Evolutionary conservation across 2,888 invertebrate genomes (phyloP).

Genomic region (Phasia obesa): DNA sequence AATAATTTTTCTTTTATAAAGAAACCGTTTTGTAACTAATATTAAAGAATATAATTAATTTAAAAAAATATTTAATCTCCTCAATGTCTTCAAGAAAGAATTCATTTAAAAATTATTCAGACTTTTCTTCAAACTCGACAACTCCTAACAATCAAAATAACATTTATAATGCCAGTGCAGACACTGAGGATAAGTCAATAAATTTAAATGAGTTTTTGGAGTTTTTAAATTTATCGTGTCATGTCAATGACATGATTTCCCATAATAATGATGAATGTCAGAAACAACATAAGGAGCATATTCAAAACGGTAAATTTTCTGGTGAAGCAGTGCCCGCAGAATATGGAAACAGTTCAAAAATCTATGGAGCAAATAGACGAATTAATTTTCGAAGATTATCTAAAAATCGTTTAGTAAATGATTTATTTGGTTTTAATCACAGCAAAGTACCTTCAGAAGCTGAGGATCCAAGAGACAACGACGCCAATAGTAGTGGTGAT

Average conservation of each 20-base stretch:
- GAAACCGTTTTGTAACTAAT: not conserved
- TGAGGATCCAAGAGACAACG: conserved; percentile 31
- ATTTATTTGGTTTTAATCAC: conserved; percentile 73
- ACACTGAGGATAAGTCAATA: conserved; percentile 72
- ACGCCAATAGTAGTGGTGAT: conserved; percentile 2
- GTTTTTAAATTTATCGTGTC: conserved; percentile 82
- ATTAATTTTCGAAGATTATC: conserved; percentile 79
- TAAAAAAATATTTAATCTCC: not conserved
- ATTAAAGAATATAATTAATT: not conserved
- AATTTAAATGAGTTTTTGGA: conserved; percentile 81
- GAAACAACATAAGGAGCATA: conserved; percentile 39
- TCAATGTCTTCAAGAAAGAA: conserved; percentile 29
- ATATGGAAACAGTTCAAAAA: conserved; percentile 40
- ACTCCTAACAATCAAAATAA: conserved; percentile 9
- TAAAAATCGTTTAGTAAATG: conserved; percentile 79
- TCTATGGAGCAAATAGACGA: conserved; percentile 35
- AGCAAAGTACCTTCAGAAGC: conserved; percentile 42
- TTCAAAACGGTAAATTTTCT: conserved; percentile 1
- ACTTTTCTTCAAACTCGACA: conserved; percentile 5
- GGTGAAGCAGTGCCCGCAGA: not conserved
- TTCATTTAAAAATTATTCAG: conserved; percentile 12
- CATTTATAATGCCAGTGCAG: conserved; percentile 23
- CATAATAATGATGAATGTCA: conserved; percentile 70
- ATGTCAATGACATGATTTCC: conserved; percentile 81
- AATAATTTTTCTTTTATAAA: not conserved